Conservation (phyloP, 2,797 vertebrate genomes). For the Spheniscus humboldti region DNA sequence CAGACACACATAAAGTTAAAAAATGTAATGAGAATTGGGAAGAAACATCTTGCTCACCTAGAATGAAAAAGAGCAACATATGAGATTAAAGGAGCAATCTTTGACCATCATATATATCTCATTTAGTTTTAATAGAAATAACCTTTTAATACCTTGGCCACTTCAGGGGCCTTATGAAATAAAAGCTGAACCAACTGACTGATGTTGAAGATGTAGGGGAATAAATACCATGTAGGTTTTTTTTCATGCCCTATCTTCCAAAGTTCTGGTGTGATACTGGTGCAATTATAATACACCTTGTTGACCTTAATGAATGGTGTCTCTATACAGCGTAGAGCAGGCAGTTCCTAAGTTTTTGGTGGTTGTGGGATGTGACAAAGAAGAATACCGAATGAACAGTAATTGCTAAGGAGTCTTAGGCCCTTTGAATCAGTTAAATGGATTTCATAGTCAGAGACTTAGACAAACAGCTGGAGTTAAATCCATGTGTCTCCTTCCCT, state of each 20-base stretch:
- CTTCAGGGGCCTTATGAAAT: background rate
- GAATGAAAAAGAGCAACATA: background rate
- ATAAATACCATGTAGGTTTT: background rate
- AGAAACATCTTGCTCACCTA: background rate
- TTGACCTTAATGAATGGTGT: background rate
- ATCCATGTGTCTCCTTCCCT: background rate
- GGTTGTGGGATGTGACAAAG: background rate
- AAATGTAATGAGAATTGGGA: background rate
- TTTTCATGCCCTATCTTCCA: background rate
- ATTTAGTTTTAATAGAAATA: background rate
- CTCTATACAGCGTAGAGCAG: background rate
- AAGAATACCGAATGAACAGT: background rate
- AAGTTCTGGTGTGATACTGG: background rate
- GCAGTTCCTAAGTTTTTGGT: background rate
- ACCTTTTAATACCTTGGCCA: background rate
- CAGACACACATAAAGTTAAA: background rate
- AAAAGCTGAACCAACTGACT: background rate
- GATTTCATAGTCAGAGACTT: background rate
- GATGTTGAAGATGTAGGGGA: background rate
- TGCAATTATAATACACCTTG: background rate
- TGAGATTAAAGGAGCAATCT: background rate
- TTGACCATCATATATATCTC: background rate
- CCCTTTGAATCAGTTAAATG: background rate
- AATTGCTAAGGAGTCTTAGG: background rate
- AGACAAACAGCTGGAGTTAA: background rate